Base-by-base conservation (phyloP, 2,888 invertebrate species). In the Portevinia maculata region DNA sequence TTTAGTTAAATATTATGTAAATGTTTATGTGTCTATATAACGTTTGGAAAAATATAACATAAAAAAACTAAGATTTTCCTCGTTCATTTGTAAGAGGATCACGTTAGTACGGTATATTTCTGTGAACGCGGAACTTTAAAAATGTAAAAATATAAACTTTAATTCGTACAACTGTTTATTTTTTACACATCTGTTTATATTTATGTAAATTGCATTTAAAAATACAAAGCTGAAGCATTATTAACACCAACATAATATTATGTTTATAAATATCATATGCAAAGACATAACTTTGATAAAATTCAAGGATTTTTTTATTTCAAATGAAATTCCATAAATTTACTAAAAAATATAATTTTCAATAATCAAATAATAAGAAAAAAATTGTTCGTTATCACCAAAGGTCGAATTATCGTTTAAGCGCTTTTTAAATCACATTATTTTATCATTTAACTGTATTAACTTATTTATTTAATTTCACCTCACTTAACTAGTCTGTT, bases 401-500 rank as follows among this genome's bases (percentile, higher is more conserved):
- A 46, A 60, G 44, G 67, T 53, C 32, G 34, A 24, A 34, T 46
- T 30, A 19, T 11, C 9, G 17, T 53, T 24, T 53, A 30, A 44
- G 37, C 11, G 24, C 34, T 55, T 67, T 24, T 46, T 2, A 28
- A 24, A 48, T 57, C 17, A 7, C 30, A 19, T 28, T 17, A 8
- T n/a, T 15, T 48, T 48, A 44, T 41, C 17, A 17, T 17, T 34
- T 9, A 52, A 11, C 13, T 50, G 2, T 8, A 9, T 8, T 37
- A 28, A 52, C 60, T 71, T 60, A 53, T 60, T 60, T 60, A 46
- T 50, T 59, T 50, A 21, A 32, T 34, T 50, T 53, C 24, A 52
- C 32, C 32, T 53, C 44, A 52, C 34, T 44, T 60, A 34, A 52
- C 60, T 71, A 71, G 52, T 60, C 41, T 60, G 21, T 60, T 60